Conservation (phyloP, 2,888 invertebrate genomes). For the Yponomeuta sedellus region DNA sequence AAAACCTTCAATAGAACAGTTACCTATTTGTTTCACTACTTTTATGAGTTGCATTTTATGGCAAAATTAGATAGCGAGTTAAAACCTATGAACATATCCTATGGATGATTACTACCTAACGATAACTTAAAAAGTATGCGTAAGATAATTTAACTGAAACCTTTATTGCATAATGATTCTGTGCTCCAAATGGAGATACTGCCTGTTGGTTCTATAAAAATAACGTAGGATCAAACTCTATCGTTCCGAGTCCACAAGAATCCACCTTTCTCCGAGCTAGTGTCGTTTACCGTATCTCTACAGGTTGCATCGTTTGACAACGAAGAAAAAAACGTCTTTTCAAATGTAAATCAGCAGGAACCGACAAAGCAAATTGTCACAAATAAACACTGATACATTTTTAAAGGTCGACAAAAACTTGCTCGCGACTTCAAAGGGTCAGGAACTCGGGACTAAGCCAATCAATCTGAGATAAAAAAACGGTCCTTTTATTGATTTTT, state of each 20-base stretch:
- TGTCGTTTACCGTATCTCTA: conserved; percentile 70
- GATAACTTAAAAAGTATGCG: too few species aligned
- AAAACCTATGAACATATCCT: too few species aligned
- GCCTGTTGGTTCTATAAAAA: not conserved
- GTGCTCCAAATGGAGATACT: not conserved
- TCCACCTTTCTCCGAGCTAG: conserved; percentile 46
- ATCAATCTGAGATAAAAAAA: conserved; percentile 72
- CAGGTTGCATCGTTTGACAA: conserved; percentile 56
- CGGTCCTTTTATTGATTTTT: conserved; percentile 61
- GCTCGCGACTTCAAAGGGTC: conserved; percentile 64
- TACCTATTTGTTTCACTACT: too few species aligned
- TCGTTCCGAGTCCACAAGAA: not conserved
- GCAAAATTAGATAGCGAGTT: too few species aligned
- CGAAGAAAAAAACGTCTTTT: conserved; percentile 57
- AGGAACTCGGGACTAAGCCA: conserved; percentile 68
- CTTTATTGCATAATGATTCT: too few species aligned
- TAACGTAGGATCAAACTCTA: not conserved
- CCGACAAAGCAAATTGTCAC: conserved; percentile 78
- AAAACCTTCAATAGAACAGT: too few species aligned
- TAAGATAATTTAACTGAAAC: too few species aligned
- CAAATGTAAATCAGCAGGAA: conserved; percentile 72
- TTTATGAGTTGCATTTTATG: too few species aligned
- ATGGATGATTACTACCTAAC: too few species aligned
- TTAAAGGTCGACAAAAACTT: conserved; percentile 64
- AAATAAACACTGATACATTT: conserved; percentile 74